Evolutionary conservation across 1,140 invertebrate species (phyloP).

Genomic region (Tyrophagus putrescentiae): DNA sequence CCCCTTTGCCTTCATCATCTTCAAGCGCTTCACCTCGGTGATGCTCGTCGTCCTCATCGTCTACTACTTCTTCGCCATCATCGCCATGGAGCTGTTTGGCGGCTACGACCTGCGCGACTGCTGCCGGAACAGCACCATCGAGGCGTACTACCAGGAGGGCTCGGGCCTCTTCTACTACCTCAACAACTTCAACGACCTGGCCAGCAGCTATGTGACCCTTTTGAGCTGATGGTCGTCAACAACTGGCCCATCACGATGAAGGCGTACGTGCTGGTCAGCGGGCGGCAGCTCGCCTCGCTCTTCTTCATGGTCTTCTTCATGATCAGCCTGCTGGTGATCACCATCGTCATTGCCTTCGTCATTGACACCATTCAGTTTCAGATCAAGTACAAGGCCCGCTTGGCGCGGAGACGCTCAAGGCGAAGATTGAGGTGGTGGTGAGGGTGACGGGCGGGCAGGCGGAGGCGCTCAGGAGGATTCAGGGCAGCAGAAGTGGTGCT

Average conservation of each 20-base stretch:
- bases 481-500: too few relatives aligned
- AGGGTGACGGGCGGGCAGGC: too few relatives aligned
- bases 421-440: too few relatives aligned
- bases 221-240: slow-evolving; percentile 77
- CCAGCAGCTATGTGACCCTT: slow-evolving; percentile 53
- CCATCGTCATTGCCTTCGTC: slow-evolving; percentile 76
- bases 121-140: slow-evolving; percentile 66
- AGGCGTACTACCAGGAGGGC: slow-evolving; percentile 45
- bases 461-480: slow-evolving; percentile 1
- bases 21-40: slow-evolving; percentile 53
- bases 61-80: slow-evolving; percentile 79
- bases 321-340: slow-evolving; percentile 49
- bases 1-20: slow-evolving; percentile 57
- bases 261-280: slow-evolving; percentile 53
- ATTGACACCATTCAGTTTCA: slow-evolving; percentile 75
- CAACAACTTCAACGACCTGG: slow-evolving; percentile 57
- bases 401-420: too few relatives aligned
- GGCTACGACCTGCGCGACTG: slow-evolving; percentile 60
- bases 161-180: slow-evolving; percentile 64
- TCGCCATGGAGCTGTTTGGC: slow-evolving; percentile 77
- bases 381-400: slow-evolving; percentile 50
- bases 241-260: slow-evolving; percentile 83
- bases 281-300: slow-evolving; percentile 40
- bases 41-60: slow-evolving; percentile 66
- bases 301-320: slow-evolving; percentile 84